phyloP scores from a whole-genome alignment of 2,797 vertebrate genomes.

The Chelonia mydas region DNA sequence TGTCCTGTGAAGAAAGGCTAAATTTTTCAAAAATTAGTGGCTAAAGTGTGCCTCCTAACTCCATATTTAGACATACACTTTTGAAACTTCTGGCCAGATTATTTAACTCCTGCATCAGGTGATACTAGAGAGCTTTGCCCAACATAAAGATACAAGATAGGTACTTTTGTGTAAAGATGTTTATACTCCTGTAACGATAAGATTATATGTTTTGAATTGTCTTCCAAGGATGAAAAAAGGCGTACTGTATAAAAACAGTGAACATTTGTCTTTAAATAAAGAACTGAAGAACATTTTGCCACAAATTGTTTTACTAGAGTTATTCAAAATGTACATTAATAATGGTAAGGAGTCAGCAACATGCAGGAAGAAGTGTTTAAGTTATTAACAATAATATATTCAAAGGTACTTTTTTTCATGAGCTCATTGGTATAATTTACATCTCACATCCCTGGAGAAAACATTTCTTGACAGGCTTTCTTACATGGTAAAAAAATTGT shows the following conservation, averaged over 20 bases:
- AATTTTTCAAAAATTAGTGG: background rate
- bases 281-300: background rate
- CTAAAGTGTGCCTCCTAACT: background rate
- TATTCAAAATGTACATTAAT: background rate
- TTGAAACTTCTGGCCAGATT: background rate
- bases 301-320: background rate
- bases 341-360: background rate
- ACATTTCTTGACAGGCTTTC: background rate
- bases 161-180: background rate
- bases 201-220: background rate
- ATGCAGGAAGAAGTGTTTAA: background rate
- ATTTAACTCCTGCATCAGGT: background rate
- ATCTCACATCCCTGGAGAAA: background rate
- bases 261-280: background rate
- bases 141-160: background rate
- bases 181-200: background rate
- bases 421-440: background rate
- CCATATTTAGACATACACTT: background rate
- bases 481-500: background rate
- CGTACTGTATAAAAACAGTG: background rate
- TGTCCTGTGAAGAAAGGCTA: background rate
- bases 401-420: background rate
- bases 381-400: background rate
- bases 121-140: background rate
- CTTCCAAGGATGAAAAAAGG: background rate